Base-by-base conservation (phyloP, 2,797 vertebrate genomes). In the Cirrhinus mrigala region DNA sequence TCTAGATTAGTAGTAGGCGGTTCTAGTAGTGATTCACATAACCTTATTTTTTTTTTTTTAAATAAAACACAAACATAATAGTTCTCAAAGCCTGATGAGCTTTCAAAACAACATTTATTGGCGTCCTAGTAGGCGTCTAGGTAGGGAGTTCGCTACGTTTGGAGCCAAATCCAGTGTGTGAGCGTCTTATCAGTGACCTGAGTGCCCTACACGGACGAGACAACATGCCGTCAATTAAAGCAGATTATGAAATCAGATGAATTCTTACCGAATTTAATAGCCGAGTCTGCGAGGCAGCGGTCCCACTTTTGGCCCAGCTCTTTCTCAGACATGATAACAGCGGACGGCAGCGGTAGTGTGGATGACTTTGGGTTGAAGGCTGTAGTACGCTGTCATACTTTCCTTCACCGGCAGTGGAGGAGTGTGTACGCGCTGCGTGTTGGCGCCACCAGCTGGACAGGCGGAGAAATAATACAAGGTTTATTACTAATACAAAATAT, bases 221-320 rank as follows among this genome's bases (percentile, higher is more conserved):
- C 29, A 20, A 9, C 27, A 15, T n/a, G 9, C 29, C 20, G 22
- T 3, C 16, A 27, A 54, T 0, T 9, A 3, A 15, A 14, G 11
- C 27, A 2, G 5, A 12, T 71, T 24, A 6, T n/a, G 16, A 2
- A 40, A 24, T 33, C 3, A 62, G 0, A 37, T 6, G 3, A 1
- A 85, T 87, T 92, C 89, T 94, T 94, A 96, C 95, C 95, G 8
- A 95, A 20, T 92, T 96, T 96, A 86, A 95, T 89, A 70, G 92
- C 94, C 69, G 92, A 86, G 81, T 96, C 95, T 73, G 95, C 94
- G 64, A 95, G 90, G 88, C 95, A 96, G 64, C 94, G 91, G 89
- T 96, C 94, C 95, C 94, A 95, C 87, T 96, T 96, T 85, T 94
- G 94, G 3, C 94, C 95, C 76, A 95, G 89, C 87, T 95, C 94